phyloP scores from a whole-genome alignment of 2,797 vertebrate species.

The Danio aesculapii region DNA sequence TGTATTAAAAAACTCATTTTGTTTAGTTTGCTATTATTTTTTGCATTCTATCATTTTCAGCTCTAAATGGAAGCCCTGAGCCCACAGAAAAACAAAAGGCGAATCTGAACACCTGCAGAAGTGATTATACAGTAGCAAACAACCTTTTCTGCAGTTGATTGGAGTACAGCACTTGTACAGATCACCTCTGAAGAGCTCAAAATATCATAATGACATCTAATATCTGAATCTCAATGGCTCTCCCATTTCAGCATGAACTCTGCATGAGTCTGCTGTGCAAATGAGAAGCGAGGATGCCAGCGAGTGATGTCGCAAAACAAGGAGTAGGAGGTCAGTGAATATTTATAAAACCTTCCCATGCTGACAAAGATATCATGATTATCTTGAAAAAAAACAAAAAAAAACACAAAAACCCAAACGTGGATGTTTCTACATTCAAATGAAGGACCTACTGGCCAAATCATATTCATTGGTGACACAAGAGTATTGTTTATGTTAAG shows the following conservation, averaged over 20 bases:
- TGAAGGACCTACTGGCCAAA: background rate
- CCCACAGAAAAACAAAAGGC: background rate
- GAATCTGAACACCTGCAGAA: slow-evolving; percentile 21
- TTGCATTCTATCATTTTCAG: background rate
- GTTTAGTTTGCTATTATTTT: background rate
- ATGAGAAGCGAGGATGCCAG: slow-evolving; percentile 21
- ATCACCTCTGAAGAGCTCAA: background rate
- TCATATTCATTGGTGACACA: slow-evolving; percentile 66
- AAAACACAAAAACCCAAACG: background rate
- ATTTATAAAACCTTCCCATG: slow-evolving; percentile 32
- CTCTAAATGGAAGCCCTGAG: background rate
- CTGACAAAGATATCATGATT: background rate
- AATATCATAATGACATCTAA: slow-evolving; percentile 20
- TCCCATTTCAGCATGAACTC: slow-evolving; percentile 31
- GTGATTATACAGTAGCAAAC: background rate
- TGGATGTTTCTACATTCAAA: background rate
- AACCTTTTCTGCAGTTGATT: background rate
- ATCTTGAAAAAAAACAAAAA: background rate
- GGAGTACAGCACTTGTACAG: slow-evolving; percentile 5
- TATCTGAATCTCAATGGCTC: slow-evolving; percentile 15
- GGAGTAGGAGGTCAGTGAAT: slow-evolving; percentile 7
- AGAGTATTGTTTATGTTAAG: slow-evolving; percentile 54
- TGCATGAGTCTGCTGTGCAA: slow-evolving; percentile 19
- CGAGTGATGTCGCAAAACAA: slow-evolving; percentile 2
- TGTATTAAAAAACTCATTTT: no score